Percentiles rank a stretch among this genome's conserved stretches.
These are phyloP conservation scores for Hippocampus mohnikei DNA, from an alignment of 2,113 vertebrate genomes.

Conservation along the genomic window DNA sequence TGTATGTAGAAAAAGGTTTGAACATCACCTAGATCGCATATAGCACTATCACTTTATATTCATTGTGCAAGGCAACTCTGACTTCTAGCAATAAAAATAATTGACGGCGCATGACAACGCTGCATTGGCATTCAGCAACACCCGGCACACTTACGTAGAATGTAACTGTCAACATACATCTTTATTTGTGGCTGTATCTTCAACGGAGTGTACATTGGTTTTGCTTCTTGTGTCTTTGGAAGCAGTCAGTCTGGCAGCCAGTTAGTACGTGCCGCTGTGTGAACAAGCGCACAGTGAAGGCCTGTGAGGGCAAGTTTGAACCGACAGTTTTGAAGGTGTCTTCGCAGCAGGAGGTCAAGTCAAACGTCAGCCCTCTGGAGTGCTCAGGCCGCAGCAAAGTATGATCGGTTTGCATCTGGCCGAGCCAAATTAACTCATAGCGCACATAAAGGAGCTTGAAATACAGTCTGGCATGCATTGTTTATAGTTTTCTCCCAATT, in stretches of 20 bases:
- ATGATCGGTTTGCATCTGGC: not conserved
- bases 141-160: not conserved
- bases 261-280: not conserved
- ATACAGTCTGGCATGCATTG: not conserved
- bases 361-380: not conserved
- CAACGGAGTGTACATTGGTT: not conserved
- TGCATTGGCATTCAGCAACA: not conserved
- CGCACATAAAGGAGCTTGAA: no score
- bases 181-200: not conserved
- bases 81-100: not conserved
- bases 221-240: not conserved
- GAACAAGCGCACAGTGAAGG: slow-evolving; percentile 2
- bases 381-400: not conserved
- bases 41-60: not conserved
- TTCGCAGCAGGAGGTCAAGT: not conserved
- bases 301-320: not conserved
- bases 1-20: not conserved
- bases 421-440: not conserved
- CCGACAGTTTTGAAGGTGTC: not conserved
- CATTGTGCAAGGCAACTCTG: not conserved
- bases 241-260: slow-evolving; percentile 4
- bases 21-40: not conserved
- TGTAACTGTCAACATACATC: not conserved
- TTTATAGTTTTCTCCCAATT: not conserved
- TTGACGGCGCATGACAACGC: not conserved